Evolutionary conservation across 2,888 invertebrate genomes (phyloP).

Genomic region (Epiblema foenella): DNA sequence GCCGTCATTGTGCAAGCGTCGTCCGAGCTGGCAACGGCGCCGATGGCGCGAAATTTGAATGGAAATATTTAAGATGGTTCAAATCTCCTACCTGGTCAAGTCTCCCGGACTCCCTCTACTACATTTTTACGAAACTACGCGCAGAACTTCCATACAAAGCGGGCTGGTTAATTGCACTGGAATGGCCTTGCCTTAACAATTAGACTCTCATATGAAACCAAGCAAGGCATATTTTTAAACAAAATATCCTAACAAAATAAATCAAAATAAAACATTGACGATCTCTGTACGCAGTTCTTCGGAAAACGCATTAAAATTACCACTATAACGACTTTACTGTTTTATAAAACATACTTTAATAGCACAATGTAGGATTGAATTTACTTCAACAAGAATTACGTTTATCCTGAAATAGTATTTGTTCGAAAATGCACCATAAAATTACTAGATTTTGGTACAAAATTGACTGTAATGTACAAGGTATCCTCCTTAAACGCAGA

Average conservation of each 20-base stretch:
- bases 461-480: too few species aligned
- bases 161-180: too few species aligned
- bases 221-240: slow-evolving; percentile 37
- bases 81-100: too few species aligned
- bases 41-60: too few species aligned
- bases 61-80: too few species aligned
- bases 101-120: too few species aligned
- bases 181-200: too few species aligned
- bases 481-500: too few species aligned
- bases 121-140: too few species aligned
- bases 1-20: too few species aligned
- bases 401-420: neutral
- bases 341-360: neutral
- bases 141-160: too few species aligned
- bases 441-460: neutral
- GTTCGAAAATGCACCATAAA: neutral
- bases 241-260: slow-evolving; percentile 33
- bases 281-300: slow-evolving; percentile 6
- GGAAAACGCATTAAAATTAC: neutral
- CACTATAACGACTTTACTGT: neutral
- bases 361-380: neutral
- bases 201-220: neutral
- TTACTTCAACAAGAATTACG: neutral
- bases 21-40: too few species aligned
- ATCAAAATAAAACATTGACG: slow-evolving; percentile 35